These are phyloP conservation scores for Nasonia vitripennis DNA, from an alignment of 1,140 invertebrate species.

Conservation along the genomic window DNA sequence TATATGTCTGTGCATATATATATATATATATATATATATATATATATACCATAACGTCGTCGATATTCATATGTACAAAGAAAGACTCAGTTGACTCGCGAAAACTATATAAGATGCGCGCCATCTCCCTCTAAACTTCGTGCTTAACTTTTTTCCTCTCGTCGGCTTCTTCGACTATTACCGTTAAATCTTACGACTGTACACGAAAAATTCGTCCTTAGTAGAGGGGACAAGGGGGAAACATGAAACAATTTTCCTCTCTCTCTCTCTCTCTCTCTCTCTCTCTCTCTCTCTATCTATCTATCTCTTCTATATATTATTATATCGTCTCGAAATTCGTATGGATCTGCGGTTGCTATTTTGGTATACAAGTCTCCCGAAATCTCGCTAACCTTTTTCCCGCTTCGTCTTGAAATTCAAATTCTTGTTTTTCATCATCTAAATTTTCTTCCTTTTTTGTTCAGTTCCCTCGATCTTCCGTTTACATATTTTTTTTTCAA, in stretches of 20 bases:
- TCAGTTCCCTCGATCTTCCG: constrained; percentile 6
- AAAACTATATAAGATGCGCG: neutral
- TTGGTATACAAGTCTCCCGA: constrained; percentile 17
- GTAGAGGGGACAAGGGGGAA: neutral
- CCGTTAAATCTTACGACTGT: constrained; percentile 19
- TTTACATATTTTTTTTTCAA: constrained; percentile 60
- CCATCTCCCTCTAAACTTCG: neutral
- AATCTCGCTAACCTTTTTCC: neutral
- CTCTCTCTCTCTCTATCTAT: no score
- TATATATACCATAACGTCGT: neutral
- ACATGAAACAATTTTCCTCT: constrained; percentile 9
- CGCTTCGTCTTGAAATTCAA: constrained; percentile 20
- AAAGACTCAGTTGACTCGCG: constrained; percentile 12
- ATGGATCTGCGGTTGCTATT: neutral
- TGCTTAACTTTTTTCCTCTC: neutral
- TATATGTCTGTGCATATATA: neutral
- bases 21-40: neutral
- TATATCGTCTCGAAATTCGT: neutral
- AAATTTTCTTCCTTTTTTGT: constrained; percentile 46
- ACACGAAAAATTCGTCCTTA: constrained; percentile 5
- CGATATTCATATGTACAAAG: constrained; percentile 37
- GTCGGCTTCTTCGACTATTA: neutral
- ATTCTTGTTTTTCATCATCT: neutral
- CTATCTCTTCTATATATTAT: neutral
- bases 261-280: neutral